A percentile compares a stretch with the other conserved stretches of the same genome.
phyloP scores from a whole-genome alignment of 1,140 invertebrate species.

The Bombus sibiricus region DNA sequence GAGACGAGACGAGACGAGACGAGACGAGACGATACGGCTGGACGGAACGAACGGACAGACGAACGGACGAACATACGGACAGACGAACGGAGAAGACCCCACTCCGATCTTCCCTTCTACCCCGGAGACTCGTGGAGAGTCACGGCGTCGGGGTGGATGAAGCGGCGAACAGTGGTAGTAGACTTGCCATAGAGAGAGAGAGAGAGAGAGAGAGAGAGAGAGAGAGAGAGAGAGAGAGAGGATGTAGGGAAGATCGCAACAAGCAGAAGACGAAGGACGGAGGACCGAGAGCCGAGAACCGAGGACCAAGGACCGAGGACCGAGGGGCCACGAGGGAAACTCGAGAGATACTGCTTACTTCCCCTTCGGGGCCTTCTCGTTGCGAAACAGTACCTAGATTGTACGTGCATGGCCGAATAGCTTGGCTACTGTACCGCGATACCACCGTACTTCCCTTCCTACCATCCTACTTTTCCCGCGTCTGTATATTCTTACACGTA shows the following conservation, averaged over 20 bases:
- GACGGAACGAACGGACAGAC: conserved; percentile 74
- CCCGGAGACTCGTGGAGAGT: conserved; percentile 49
- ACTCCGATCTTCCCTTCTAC: conserved; percentile 43
- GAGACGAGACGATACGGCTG: conserved; percentile 46
- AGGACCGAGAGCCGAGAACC: conserved; percentile 36
- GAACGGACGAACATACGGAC: conserved; percentile 61
- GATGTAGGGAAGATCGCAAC: conserved; percentile 36
- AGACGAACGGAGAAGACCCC: conserved; percentile 73
- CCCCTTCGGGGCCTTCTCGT: conserved; percentile 69
- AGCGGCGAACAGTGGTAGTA: conserved; percentile 29
- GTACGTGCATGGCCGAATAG: conserved; percentile 67
- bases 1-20: conserved; percentile 77
- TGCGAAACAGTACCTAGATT: conserved; percentile 70
- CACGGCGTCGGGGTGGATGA: conserved; percentile 49
- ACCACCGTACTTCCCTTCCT: conserved; percentile 54
- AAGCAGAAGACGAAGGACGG: conserved; percentile 23
- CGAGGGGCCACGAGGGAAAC: conserved; percentile 65
- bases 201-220: background rate
- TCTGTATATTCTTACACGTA: conserved; percentile 32
- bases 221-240: conserved; percentile 5
- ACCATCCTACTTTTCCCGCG: conserved; percentile 55
- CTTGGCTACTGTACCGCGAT: conserved; percentile 57
- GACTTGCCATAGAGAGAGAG: conserved; percentile 1
- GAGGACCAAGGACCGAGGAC: conserved; percentile 47
- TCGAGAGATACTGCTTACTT: conserved; percentile 72